Base-by-base conservation (phyloP, 2,888 invertebrate species). In the Acleris cristana region DNA sequence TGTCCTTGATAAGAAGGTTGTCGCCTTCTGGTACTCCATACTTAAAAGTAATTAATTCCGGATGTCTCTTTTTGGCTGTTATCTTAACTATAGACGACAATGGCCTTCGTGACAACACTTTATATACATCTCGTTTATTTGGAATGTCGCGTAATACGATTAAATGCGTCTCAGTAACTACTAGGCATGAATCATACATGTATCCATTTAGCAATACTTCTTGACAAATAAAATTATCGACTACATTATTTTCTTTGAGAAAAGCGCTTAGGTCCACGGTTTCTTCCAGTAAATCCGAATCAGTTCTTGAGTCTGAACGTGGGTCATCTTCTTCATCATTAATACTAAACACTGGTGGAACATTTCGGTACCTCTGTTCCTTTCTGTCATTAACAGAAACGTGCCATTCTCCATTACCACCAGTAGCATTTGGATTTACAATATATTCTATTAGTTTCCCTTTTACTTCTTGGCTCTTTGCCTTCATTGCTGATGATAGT, bases 41-140 rank as follows among this genome's bases (percentile, higher is more conserved):
- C 85, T 98, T 98, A 86, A 99, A 99, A 1, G 99, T 99, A 71
- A 99, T 98, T 76, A 99, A 93, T 88, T 99, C 98, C 0, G 99
- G 99, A 84, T 98, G 97, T 65, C 96, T 95, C 85, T 98, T 98
- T 85, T 98, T 98, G 14, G 99, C 98, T 1, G 99, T 99, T 71
- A 99, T 99, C 93, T 98, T 98, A 10, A 99, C 97, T 76, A 99
- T 98, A 60, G 97, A 97, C 2, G 97, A 96, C 63, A 99, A 92
- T 0, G 98, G 97, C 64, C 99, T 94, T 71, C 97, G 95, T 0
- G 98, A 97, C 79, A 98, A 96, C 0, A 99, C 95, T 84, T 97
- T 96, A 0, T 97, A 98, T 73, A 95, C 95, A 2, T 97, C 98
- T 79, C 95, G 95, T 73, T 95, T 94, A 69, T 96, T 96, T 16